Conservation (phyloP, 2,797 vertebrate genomes). For the Pachyuromys duprasi region DNA sequence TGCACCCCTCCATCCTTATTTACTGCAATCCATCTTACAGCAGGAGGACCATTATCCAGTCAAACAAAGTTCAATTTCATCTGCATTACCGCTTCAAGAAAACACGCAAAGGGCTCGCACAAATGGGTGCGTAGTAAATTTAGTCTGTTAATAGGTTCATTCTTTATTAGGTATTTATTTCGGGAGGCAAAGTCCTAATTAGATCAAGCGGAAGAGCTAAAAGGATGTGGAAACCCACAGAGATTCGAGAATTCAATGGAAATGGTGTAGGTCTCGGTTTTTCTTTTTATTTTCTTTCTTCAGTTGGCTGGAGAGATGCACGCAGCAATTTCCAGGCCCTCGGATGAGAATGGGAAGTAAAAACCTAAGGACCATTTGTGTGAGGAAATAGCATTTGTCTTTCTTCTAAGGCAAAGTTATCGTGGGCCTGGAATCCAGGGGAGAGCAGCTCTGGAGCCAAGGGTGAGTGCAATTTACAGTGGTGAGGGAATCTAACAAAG, state of each 20-base stretch:
- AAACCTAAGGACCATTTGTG: slow-evolving; percentile 81
- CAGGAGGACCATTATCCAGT: slow-evolving; percentile 83
- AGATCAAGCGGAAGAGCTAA: slow-evolving; percentile 82
- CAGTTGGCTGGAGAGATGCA: slow-evolving; percentile 83
- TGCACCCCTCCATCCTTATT: slow-evolving; percentile 79
- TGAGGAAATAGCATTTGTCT: slow-evolving; percentile 86
- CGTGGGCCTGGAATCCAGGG: slow-evolving; percentile 84
- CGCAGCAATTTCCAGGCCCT: slow-evolving; percentile 78
- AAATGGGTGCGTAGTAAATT: slow-evolving; percentile 86
- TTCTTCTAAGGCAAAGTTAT: slow-evolving; percentile 86
- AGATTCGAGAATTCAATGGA: slow-evolving; percentile 76
- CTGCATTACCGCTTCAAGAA: slow-evolving; percentile 80
- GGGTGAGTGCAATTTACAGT: slow-evolving; percentile 89
- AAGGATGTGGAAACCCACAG: slow-evolving; percentile 76
- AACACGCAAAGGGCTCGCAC: slow-evolving; percentile 77
- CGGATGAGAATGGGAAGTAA: slow-evolving; percentile 83
- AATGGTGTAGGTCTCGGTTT: slow-evolving; percentile 51
- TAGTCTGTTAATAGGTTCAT: slow-evolving; percentile 88
- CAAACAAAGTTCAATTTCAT: slow-evolving; percentile 84
- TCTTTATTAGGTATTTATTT: slow-evolving; percentile 90
- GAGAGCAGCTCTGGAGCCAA: slow-evolving; percentile 83
- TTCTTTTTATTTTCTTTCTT: slow-evolving; percentile 82
- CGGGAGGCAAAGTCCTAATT: slow-evolving; percentile 86
- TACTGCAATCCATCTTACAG: slow-evolving; percentile 84
- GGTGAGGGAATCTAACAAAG: slow-evolving; percentile 90